These are phyloP conservation scores for Gadus chalcogrammus DNA, from an alignment of 2,113 vertebrate species.

Conservation along the genomic window DNA sequence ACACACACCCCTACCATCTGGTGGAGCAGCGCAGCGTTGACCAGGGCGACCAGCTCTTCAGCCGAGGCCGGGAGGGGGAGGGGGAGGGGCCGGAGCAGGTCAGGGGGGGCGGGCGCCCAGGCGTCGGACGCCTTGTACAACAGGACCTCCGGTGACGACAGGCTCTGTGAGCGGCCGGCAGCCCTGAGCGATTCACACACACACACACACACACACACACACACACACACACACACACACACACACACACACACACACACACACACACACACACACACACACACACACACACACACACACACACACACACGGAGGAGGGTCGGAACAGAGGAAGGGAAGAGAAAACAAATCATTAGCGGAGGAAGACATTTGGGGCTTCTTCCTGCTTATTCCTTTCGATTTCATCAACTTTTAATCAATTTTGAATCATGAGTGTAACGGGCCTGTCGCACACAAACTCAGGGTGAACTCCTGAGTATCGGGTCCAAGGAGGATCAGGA, in stretches of 20 bases:
- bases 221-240: background rate
- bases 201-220: no score
- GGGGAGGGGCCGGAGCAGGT: conserved; percentile 37
- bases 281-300: no score
- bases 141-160: conserved; percentile 71
- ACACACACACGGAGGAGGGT: background rate
- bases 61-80: conserved; percentile 23
- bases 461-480: no score
- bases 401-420: no score
- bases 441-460: no score
- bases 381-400: no score
- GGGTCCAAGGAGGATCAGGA: no score
- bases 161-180: conserved; percentile 62
- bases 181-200: conserved; percentile 64
- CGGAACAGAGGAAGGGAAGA: background rate
- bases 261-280: no score
- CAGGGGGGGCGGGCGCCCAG: conserved; percentile 23
- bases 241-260: background rate
- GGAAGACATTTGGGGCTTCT: no score
- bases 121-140: conserved; percentile 62
- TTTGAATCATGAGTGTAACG: no score
- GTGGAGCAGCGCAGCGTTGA: conserved; percentile 50
- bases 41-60: conserved; percentile 64
- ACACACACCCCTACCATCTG: conserved; percentile 64
- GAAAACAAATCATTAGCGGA: no score